Base-by-base conservation (phyloP, 2,888 invertebrate species). In the Hololepta plana region DNA sequence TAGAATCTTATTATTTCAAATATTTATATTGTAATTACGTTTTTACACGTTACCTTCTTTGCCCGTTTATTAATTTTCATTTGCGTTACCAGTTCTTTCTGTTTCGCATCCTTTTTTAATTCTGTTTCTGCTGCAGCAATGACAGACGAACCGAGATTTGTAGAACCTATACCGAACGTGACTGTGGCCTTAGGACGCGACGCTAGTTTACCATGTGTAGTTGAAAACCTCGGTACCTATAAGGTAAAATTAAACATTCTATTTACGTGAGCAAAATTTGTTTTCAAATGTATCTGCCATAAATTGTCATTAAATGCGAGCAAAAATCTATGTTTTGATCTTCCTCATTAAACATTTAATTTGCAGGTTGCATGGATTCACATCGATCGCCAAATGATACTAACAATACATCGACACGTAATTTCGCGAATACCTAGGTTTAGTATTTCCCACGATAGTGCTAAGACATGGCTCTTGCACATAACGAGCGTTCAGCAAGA, bases 321-420 rank as follows among this genome's bases (percentile, higher is more conserved):
- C n/a, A n/a, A n/a, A n/a, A 28, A 28, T 27, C 15, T 22, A 23
- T 27, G 22, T 21, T 27, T 7, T 17, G 7, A 8, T 10, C 13
- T 10, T 23, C 13, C 13, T 23, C 23, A 23, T 12, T 12, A 12
- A 9, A 10, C 11, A 10, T 21, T 17, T 20, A 12, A 19, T 32
- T 42, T 40, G 12, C 56, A 90, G 88, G 85, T 90, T 44, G 88
- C 88, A 35, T 90, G 88, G 88, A 79, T 88, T 44, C 87, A 88
- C 59, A 85, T 90, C 47, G 87, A 88, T 56, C 71, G 87, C 26
- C 84, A 88, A 61, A 87, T 88, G 81, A 79, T 90, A 46, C 62
- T 90, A 37, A 87, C 88, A 21, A 82, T 90, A 49, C 87, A 90
- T 57, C 73, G 81, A 14, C 87, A 87, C 58, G 82, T 90, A 39